These are phyloP conservation scores for Neopipo cinnamomea DNA, from an alignment of 2,113 vertebrate species.

Conservation along the genomic window DNA sequence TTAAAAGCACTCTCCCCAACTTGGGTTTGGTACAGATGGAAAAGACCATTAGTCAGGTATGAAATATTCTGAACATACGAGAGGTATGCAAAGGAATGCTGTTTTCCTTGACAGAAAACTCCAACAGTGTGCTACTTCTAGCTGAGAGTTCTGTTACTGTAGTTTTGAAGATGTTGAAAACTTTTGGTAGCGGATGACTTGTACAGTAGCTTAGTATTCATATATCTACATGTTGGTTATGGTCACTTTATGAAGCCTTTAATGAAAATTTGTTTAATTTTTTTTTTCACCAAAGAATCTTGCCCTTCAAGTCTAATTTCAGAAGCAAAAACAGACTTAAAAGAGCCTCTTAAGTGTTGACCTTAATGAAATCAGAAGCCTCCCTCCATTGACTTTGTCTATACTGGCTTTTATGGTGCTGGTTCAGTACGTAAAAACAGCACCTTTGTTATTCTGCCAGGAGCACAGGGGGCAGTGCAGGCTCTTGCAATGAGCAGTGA, in stretches of 20 bases:
- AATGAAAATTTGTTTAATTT: neutral
- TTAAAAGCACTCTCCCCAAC: slow-evolving; percentile 92
- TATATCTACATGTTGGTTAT: neutral
- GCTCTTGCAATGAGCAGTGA: neutral
- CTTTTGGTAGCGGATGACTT: neutral
- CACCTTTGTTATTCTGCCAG: neutral
- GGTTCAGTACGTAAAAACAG: neutral
- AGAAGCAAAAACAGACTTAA: neutral
- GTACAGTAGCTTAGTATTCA: neutral
- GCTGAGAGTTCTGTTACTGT: neutral
- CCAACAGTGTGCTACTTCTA: neutral
- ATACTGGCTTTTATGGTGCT: neutral
- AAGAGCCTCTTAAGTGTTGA: neutral
- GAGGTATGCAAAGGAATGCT: neutral
- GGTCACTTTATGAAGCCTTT: neutral
- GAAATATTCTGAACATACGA: neutral
- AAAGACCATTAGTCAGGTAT: slow-evolving; percentile 95
- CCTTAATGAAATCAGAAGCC: neutral
- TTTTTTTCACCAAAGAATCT: neutral
- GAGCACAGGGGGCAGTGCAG: neutral
- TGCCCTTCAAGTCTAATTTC: neutral
- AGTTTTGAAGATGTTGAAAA: neutral
- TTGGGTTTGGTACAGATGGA: slow-evolving; percentile 95
- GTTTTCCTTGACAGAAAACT: neutral
- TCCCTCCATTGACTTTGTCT: neutral